A percentile compares a stretch with the other conserved stretches of the same genome.
Evolutionary conservation across 2,888 invertebrate species (phyloP).

Genomic region (Tolmerus cingulatus): DNA sequence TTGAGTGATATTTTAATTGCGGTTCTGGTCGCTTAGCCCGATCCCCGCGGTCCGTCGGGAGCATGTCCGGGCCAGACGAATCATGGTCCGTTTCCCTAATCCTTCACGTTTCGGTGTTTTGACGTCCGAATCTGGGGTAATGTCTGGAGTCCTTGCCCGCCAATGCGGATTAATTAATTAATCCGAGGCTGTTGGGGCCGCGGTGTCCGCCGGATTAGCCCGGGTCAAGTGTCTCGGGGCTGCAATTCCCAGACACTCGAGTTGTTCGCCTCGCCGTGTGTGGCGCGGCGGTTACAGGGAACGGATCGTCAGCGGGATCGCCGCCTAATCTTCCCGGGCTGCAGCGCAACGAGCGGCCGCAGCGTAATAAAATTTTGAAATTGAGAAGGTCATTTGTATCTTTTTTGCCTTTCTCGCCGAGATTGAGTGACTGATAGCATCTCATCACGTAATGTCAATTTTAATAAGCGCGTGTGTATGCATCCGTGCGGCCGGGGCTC

Average conservation of each 20-base stretch:
- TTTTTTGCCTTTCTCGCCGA: conserved; percentile 14
- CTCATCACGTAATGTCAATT: conserved; percentile 49
- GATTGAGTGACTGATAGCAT: conserved; percentile 48
- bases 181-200: not conserved
- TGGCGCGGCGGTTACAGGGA: not conserved
- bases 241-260: conserved; percentile 16
- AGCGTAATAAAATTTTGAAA: conserved; percentile 41
- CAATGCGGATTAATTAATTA: conserved; percentile 17
- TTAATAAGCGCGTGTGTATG: conserved; percentile 46
- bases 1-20: conserved; percentile 48
- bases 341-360: not conserved
- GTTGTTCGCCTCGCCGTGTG: not conserved
- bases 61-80: not conserved
- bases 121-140: conserved; percentile 13
- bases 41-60: not conserved
- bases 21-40: conserved; percentile 26
- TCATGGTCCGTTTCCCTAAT: not conserved
- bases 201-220: not conserved
- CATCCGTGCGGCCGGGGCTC: conserved; percentile 28
- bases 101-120: conserved; percentile 14
- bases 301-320: not conserved
- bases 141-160: conserved; percentile 6
- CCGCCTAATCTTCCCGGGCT: not conserved
- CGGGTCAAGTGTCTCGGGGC: conserved; percentile 5
- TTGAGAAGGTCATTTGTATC: conserved; percentile 47